Percentiles rank a stretch among this genome's conserved stretches.
Conservation (phyloP, 2,113 vertebrate species). For the Desmodus rotundus region DNA sequence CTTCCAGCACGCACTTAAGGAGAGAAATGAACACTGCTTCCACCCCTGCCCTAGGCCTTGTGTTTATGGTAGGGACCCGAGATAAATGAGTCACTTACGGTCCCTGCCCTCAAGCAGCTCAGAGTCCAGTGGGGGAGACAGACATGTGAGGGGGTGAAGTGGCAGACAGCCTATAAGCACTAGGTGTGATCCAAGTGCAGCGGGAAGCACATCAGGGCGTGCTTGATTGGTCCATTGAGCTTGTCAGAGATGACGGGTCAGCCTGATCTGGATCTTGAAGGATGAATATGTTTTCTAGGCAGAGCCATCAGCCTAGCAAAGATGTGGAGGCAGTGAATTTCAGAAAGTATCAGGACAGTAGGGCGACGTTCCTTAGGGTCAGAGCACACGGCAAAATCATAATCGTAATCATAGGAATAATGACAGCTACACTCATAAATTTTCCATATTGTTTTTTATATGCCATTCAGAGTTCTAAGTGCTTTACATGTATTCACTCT, state of each 20-base stretch:
- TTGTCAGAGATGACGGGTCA: background rate
- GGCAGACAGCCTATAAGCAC: accelerated
- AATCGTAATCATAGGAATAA: background rate
- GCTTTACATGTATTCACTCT: background rate
- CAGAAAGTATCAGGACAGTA: background rate
- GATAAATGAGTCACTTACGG: background rate
- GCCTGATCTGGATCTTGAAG: background rate
- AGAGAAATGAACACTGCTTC: background rate
- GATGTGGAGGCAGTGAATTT: background rate
- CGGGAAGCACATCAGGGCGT: accelerated
- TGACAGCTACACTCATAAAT: background rate
- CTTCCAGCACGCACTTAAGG: background rate
- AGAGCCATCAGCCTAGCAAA: background rate
- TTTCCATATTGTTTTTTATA: background rate
- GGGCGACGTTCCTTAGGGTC: background rate
- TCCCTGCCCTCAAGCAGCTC: background rate
- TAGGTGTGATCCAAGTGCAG: background rate
- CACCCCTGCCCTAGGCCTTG: background rate
- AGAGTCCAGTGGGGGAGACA: background rate
- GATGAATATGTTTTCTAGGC: background rate
- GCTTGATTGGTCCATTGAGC: accelerated
- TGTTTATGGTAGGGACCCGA: background rate
- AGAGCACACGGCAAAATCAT: background rate
- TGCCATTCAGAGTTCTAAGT: background rate
- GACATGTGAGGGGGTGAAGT: background rate